Conservation (phyloP, 2,888 invertebrate species). For the Arrhopalites spinosus region DNA sequence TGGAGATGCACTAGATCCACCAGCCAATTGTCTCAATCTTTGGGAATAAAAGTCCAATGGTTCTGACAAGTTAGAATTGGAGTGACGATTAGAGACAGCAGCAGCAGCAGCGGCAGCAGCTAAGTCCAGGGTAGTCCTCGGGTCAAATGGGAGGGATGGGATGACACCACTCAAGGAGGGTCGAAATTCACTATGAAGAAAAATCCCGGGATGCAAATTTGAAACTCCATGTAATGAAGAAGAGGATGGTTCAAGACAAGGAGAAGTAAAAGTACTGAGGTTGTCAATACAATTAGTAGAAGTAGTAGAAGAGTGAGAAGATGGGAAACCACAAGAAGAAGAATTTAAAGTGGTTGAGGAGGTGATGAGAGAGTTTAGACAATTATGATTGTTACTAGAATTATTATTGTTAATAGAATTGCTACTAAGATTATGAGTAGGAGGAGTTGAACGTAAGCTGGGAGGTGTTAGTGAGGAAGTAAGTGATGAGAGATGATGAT, state of each 20-base stretch:
- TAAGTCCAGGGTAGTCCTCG: slow-evolving; percentile 55
- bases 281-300: slow-evolving; percentile 10
- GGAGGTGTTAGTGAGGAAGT: slow-evolving; percentile 35
- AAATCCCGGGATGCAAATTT: slow-evolving; percentile 50
- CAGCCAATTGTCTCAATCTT: slow-evolving; percentile 97
- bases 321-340: slow-evolving; percentile 40
- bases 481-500: slow-evolving; percentile 31
- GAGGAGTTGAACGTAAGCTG: slow-evolving; percentile 20
- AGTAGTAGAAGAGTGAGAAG: slow-evolving; percentile 7
- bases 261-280: slow-evolving; percentile 40
- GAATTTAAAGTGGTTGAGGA: slow-evolving; percentile 47
- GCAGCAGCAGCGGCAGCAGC: slow-evolving; percentile 72
- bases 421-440: slow-evolving; percentile 17
- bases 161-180: slow-evolving; percentile 52
- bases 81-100: slow-evolving; percentile 79
- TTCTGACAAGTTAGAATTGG: slow-evolving; percentile 74
- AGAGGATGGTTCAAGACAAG: slow-evolving; percentile 60
- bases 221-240: slow-evolving; percentile 57
- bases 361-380: slow-evolving; percentile 33
- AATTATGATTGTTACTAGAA: slow-evolving; percentile 5
- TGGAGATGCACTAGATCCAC: slow-evolving; percentile 65
- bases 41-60: slow-evolving; percentile 98
- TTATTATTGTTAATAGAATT: not conserved
- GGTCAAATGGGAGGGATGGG: slow-evolving; percentile 57
- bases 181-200: slow-evolving; percentile 56